Evolutionary conservation across 37 sponge, comb jelly and placozoan species (phyloP).

Genomic region (Trichoplax adhaerens): DNA sequence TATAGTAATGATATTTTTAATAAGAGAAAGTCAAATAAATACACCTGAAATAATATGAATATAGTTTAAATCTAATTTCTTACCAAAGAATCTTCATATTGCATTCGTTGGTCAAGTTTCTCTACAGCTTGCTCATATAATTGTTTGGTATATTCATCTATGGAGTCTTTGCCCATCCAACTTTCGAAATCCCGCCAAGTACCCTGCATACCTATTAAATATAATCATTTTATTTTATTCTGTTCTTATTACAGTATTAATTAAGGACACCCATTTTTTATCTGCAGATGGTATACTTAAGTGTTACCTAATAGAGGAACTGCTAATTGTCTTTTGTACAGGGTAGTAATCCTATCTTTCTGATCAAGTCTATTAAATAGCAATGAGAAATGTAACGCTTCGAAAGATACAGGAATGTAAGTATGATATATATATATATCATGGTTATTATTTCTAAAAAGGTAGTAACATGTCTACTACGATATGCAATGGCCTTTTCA

Average conservation of each 20-base stretch:
- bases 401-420: not conserved
- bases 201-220: conserved; percentile 19
- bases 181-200: conserved; percentile 18
- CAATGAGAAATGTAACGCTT: not conserved
- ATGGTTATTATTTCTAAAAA: too few species aligned
- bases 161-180: not conserved
- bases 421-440: too few species aligned
- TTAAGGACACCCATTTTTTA: too few species aligned
- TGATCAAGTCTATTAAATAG: conserved; percentile 21
- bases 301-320: conserved; percentile 42
- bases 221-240: too few species aligned
- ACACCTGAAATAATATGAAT: too few species aligned
- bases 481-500: too few species aligned
- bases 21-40: not conserved
- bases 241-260: too few species aligned
- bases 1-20: too few species aligned
- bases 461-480: too few species aligned
- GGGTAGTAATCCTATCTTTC: conserved; percentile 30
- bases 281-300: too few species aligned
- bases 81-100: conserved; percentile 36
- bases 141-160: conserved; percentile 16
- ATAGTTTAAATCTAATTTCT: not conserved
- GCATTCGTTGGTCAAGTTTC: conserved; percentile 23
- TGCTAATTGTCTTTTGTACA: conserved; percentile 37
- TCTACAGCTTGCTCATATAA: conserved; percentile 22